Evolutionary conservation across 2,888 invertebrate species (phyloP).

Genomic region (Andrena trimmerana): DNA sequence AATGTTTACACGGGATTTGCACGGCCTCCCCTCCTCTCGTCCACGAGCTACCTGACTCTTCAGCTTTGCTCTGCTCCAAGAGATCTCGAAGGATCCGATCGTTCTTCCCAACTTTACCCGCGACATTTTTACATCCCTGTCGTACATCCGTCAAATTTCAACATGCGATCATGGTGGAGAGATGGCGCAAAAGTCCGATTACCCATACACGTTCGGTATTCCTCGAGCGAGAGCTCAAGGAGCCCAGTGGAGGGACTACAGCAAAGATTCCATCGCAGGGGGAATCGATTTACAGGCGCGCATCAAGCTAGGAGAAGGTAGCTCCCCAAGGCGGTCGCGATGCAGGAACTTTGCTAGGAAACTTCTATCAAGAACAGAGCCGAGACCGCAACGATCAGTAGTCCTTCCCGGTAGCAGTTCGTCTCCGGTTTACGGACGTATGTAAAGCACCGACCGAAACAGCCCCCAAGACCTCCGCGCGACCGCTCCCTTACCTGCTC

Average conservation of each 20-base stretch:
- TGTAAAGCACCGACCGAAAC: constrained; percentile 84
- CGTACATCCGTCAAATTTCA: background rate
- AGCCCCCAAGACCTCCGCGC: constrained; percentile 74
- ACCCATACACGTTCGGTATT: background rate
- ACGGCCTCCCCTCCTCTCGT: constrained; percentile 65
- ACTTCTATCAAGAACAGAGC: constrained; percentile 74
- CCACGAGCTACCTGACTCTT: constrained; percentile 65
- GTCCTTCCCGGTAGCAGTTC: constrained; percentile 83
- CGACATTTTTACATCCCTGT: background rate
- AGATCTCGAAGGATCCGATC: constrained; percentile 31
- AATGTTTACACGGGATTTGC: constrained; percentile 85
- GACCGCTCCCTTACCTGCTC: constrained; percentile 79
- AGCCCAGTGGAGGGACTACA: background rate
- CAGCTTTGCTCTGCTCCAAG: constrained; percentile 40
- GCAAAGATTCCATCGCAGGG: constrained; percentile 23
- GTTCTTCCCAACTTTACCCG: background rate
- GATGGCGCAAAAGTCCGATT: background rate
- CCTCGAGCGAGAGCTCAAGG: background rate
- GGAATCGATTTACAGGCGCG: constrained; percentile 55
- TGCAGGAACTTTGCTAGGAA: constrained; percentile 68
- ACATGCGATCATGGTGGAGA: background rate
- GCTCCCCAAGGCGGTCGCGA: constrained; percentile 70
- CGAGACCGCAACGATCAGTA: constrained; percentile 85
- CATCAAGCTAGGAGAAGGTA: constrained; percentile 37
- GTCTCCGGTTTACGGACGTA: constrained; percentile 84